Conservation (phyloP, 2,113 vertebrate genomes). For the Leucopsar rothschildi region DNA sequence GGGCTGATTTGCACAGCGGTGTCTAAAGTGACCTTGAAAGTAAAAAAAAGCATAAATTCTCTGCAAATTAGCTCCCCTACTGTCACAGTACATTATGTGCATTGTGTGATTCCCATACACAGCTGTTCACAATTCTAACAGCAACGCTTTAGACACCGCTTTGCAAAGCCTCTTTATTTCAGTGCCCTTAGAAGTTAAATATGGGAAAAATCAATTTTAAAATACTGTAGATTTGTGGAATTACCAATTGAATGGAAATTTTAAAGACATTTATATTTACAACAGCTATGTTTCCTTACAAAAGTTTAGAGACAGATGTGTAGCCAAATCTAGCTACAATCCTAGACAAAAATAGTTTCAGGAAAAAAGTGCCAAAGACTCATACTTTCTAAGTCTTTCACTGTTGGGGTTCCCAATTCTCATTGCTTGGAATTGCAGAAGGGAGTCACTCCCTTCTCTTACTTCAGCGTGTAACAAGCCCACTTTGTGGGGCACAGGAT, state of each 20-base stretch:
- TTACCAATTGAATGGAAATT: neutral
- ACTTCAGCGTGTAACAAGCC: neutral
- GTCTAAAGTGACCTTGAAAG: conserved; percentile 1
- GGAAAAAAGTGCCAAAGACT: neutral
- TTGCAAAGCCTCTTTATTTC: neutral
- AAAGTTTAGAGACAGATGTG: neutral
- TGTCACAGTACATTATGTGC: neutral
- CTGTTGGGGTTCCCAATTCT: neutral
- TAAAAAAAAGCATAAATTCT: neutral
- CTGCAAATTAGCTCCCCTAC: conserved; percentile 22
- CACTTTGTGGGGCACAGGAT: neutral
- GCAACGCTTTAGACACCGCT: accelerated
- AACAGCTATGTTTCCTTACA: neutral
- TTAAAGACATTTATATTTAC: neutral
- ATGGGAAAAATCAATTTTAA: neutral
- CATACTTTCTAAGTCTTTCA: neutral
- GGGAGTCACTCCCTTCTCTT: neutral
- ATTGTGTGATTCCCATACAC: neutral
- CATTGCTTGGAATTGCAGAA: neutral
- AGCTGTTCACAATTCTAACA: neutral
- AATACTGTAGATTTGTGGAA: neutral
- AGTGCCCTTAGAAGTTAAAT: neutral
- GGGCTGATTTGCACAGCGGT: neutral
- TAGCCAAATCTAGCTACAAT: neutral
- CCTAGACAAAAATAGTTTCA: neutral